phyloP scores from a whole-genome alignment of 2,113 vertebrate species.

The Phoenicopterus ruber region DNA sequence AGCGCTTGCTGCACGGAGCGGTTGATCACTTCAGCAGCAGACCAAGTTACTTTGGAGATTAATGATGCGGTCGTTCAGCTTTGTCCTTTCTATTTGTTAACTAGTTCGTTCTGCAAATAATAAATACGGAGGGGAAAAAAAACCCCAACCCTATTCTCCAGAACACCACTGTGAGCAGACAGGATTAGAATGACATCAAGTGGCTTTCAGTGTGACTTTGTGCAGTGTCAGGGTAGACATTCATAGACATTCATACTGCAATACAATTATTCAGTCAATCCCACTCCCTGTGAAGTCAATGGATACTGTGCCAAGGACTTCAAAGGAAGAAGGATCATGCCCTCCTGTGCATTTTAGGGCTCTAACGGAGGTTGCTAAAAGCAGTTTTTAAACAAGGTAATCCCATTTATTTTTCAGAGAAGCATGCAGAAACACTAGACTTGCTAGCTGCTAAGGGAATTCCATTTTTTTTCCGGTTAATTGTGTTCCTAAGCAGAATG shows the following conservation, averaged over 20 bases:
- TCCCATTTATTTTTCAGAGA: conserved; percentile 51
- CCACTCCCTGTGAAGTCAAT: conserved; percentile 44
- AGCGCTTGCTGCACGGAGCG: neutral
- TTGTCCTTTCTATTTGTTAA: conserved; percentile 45
- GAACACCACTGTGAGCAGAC: neutral
- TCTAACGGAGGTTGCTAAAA: conserved; percentile 48
- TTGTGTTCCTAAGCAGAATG: neutral
- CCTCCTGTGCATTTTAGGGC: conserved; percentile 52
- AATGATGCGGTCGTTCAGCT: neutral
- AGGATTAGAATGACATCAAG: conserved; percentile 45
- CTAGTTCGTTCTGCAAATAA: neutral
- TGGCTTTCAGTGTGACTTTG: conserved; percentile 39
- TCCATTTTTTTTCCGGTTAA: neutral
- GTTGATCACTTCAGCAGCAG: neutral
- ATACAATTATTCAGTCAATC: conserved; percentile 51
- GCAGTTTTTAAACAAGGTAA: conserved; percentile 60
- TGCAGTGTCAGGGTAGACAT: conserved; percentile 8
- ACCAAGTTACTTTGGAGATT: conserved; percentile 17
- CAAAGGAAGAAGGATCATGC: conserved; percentile 57
- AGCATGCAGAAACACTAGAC: conserved; percentile 21
- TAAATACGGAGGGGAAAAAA: neutral
- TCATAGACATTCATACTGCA: conserved; percentile 24
- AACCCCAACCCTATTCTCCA: neutral
- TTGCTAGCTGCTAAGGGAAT: conserved; percentile 44
- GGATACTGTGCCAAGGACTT: conserved; percentile 55